Evolutionary conservation across 2,113 vertebrate genomes (phyloP), one percentile per base, ranked within the genome.

Genomic region (Pipra filicauda): DNA sequence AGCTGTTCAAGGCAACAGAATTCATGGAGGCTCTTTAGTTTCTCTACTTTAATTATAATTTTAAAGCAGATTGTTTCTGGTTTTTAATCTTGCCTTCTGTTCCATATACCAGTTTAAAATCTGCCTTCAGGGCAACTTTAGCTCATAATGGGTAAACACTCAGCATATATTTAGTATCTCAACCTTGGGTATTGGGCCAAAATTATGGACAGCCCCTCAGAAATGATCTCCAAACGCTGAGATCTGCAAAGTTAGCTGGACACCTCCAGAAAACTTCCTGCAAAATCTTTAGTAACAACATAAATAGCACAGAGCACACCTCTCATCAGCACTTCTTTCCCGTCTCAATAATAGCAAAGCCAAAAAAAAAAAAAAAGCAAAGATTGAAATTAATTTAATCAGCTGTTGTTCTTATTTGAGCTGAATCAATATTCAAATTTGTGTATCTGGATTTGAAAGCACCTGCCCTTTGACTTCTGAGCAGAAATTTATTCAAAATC

Each of bases 51-150:
- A 85, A 95, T 95, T 89, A 82, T 43, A 89, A 61, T 72, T 82
- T 91, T 85, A 77, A 82, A 79, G 23, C 81, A 87, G 79, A 91
- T 61, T 89, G 64, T 5, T 61, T 93, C 48, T 75, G 10, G 6
- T 31, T 84, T 84, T 92, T 71, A 73, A 80, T 86, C 67, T 94
- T 0, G 0, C 85, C 92, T 96, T 95, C 93, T 97, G 85, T 91
- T 94, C 48, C 52, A 67, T 31, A 65, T 44, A 69, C 24, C 11
- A 61, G 28, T 75, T 85, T 89, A 41, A 96, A 95, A 88, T 89
- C 69, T 88, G 85, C 39, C 88, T 89, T 92, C 67, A 91, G 41
- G 58, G 71, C 30, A 71, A 70, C 55, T 91, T 80, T 27, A 91
- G 37, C 26, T 85, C 11, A 33, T 69, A 85, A 76, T 27, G 23